These are phyloP conservation scores for Seriola dumerili DNA, from an alignment of 2,113 vertebrate species.

Conservation along the genomic window DNA sequence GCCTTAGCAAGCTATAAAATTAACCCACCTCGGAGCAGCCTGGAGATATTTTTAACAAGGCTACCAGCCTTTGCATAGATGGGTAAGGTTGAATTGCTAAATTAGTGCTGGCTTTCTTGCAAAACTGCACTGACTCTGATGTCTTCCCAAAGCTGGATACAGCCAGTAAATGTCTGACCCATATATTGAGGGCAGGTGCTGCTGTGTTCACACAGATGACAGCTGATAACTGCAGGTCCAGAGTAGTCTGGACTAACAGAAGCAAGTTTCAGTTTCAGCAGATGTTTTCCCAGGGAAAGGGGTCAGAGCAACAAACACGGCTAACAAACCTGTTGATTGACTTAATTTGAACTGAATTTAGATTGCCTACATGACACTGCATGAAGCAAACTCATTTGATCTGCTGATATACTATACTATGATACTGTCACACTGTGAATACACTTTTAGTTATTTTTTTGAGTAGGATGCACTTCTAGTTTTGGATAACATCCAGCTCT, in stretches of 20 bases:
- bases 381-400: not conserved
- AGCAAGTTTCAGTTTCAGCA: not conserved
- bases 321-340: not conserved
- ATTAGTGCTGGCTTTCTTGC: slow-evolving; percentile 61
- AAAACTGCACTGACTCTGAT: slow-evolving; percentile 33
- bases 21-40: slow-evolving; percentile 12
- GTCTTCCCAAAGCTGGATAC: slow-evolving; percentile 24
- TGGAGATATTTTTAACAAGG: slow-evolving; percentile 73
- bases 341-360: not conserved
- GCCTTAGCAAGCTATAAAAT: slow-evolving; percentile 39
- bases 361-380: not conserved
- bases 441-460: no score
- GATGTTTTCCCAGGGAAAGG: slow-evolving; percentile 29
- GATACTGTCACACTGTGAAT: no score
- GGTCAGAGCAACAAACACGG: slow-evolving; percentile 28
- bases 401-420: no score
- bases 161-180: slow-evolving; percentile 64
- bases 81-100: slow-evolving; percentile 55
- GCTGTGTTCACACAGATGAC: slow-evolving; percentile 39
- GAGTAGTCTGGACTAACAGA: slow-evolving; percentile 14
- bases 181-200: slow-evolving; percentile 65
- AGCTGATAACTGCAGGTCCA: slow-evolving; percentile 53
- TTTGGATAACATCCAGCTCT: no score
- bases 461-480: not conserved
- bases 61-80: slow-evolving; percentile 52